Evolutionary conservation across 2,888 invertebrate species (phyloP).

Genomic region (Lasioglossum figueresi): DNA sequence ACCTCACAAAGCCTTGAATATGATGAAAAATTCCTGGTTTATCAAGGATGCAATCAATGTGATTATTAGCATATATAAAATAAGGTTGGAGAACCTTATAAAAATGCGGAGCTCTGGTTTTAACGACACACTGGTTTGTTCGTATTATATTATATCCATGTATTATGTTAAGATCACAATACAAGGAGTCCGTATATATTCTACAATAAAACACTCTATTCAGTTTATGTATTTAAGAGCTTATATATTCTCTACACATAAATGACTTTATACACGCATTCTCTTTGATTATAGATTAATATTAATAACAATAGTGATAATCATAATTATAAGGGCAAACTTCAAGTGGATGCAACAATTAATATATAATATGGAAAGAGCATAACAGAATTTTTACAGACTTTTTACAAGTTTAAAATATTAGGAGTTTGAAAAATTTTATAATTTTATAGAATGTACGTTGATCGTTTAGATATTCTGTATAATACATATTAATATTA

Average conservation of each 20-base stretch:
- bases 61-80: constrained; percentile 85
- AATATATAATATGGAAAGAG: constrained; percentile 18
- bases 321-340: constrained; percentile 18
- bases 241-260: constrained; percentile 47
- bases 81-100: constrained; percentile 86
- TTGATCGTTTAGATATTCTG: constrained; percentile 6
- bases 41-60: constrained; percentile 84
- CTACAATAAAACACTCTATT: constrained; percentile 67
- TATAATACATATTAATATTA: constrained; percentile 32
- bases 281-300: constrained; percentile 23
- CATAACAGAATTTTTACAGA: not conserved
- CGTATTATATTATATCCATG: constrained; percentile 86
- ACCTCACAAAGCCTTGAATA: constrained; percentile 83
- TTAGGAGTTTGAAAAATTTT: constrained; percentile 10
- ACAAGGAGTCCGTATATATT: constrained; percentile 87
- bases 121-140: constrained; percentile 87
- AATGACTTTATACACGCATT: constrained; percentile 42
- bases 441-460: constrained; percentile 31
- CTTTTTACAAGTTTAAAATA: not conserved
- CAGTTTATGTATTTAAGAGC: constrained; percentile 44
- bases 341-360: constrained; percentile 34
- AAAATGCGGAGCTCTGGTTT: constrained; percentile 86
- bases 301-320: not conserved
- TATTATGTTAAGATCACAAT: constrained; percentile 87
- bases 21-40: constrained; percentile 85